Conservation (phyloP, 2,113 vertebrate genomes). For the Chinchilla lanigera region DNA sequence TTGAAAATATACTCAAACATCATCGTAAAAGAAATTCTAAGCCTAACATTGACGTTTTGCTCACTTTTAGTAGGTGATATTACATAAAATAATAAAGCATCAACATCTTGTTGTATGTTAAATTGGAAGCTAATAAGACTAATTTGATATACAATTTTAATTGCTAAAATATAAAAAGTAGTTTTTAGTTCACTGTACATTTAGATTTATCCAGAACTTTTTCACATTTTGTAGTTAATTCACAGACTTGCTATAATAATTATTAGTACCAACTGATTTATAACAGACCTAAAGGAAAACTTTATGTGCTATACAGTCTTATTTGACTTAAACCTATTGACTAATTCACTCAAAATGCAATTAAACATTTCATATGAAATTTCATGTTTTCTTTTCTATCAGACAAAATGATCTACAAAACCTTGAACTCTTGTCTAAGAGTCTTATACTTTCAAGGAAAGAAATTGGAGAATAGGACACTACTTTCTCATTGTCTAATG, state of each 20-base stretch:
- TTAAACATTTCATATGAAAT: neutral
- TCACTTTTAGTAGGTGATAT: neutral
- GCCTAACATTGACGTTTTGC: neutral
- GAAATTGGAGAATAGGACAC: neutral
- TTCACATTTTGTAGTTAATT: neutral
- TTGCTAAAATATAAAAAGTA: neutral
- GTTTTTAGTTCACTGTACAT: neutral
- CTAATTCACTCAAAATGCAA: neutral
- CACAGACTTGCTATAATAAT: neutral
- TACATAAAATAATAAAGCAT: neutral
- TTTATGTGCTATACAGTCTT: neutral
- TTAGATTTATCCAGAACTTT: constrained; percentile 4
- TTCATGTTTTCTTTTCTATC: neutral
- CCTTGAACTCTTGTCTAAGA: neutral
- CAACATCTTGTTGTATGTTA: constrained; percentile 12
- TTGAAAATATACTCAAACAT: neutral
- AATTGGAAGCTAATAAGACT: neutral
- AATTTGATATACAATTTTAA: constrained; percentile 2
- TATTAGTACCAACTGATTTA: neutral
- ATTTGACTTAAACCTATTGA: neutral
- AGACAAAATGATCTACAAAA: neutral
- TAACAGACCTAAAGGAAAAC: neutral
- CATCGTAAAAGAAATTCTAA: neutral
- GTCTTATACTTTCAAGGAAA: neutral
- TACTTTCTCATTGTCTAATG: neutral